Evolutionary conservation across 2,888 invertebrate species (phyloP).

Genomic region (Hirtodrosophila histrioides): DNA sequence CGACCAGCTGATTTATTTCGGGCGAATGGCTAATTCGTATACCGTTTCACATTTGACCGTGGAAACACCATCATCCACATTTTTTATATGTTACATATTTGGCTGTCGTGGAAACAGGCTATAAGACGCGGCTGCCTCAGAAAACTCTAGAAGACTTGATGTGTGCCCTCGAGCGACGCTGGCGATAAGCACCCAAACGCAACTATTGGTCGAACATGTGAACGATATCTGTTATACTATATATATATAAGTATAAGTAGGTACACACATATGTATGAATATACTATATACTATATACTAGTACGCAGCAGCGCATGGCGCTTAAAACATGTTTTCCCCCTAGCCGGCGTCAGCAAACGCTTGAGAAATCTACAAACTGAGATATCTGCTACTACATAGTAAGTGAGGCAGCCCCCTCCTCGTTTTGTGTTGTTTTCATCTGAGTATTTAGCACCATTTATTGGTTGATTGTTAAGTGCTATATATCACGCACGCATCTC

Average conservation of each 20-base stretch:
- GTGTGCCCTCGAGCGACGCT: conserved; percentile 19
- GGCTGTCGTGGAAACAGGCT: no score
- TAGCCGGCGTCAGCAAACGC: conserved; percentile 16
- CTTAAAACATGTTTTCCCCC: conserved; percentile 59
- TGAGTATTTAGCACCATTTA: no score
- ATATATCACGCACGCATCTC: conserved; percentile 24
- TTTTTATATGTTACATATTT: no score
- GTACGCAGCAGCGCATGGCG: conserved; percentile 56
- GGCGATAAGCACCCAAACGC: conserved; percentile 42
- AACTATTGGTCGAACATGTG: conserved; percentile 29
- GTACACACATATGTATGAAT: conserved; percentile 16
- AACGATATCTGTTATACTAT: conserved; percentile 16
- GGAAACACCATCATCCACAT: no score
- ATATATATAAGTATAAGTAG: neutral
- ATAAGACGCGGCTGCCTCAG: conserved; percentile 21
- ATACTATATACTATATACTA: conserved; percentile 32
- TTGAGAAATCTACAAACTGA: conserved; percentile 25
- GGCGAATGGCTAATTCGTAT: no score
- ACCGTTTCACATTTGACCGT: no score
- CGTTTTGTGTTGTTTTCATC: no score
- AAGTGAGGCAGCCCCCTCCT: no score
- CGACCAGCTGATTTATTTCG: no score
- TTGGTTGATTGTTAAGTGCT: neutral
- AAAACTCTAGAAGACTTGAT: conserved; percentile 57
- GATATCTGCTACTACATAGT: conserved; percentile 2